Base-by-base conservation (phyloP, 2,797 vertebrate species). In the Catostomus latipinnis region DNA sequence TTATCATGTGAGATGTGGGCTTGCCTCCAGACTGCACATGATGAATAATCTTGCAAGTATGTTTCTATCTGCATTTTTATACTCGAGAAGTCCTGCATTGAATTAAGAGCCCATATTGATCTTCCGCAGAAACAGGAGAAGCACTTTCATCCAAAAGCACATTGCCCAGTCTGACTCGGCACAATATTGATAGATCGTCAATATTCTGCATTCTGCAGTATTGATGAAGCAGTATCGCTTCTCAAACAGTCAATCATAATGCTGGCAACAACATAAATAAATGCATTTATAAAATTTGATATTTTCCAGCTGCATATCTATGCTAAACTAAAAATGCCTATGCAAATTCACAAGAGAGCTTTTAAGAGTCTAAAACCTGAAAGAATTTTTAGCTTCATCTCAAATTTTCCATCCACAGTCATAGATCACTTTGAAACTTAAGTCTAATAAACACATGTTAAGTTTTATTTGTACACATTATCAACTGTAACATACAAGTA, bases 51-150 rank as follows among this genome's bases (percentile, higher is more conserved):
- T 87, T 74, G 82, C 74, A 84, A 81, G 84, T 83, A 81, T 80
- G 84, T 87, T 89, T 86, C 82, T 67, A 16, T 76, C 61, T 88
- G 72, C 71, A 88, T 88, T 84, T 87, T 87, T 85, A 88, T 86
- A 78, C 85, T 83, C 83, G 85, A 74, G 86, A 87, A 88, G 90
- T 90, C 85, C 87, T 90, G 88, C 78, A 89, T 90, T 90, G 85
- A 92, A 92, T 92, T 89, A 90, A 68, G 78, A 83, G 86, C 86
- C 85, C 84, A 70, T 89, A 84, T 88, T 89, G 88, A 88, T 87
- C 87, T 82, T 77, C 72, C 46, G 73, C 81, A 84, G 80, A 80
- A 82, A 83, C 18, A 34, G 45, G 10, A 61, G 0, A 72, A 77
- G 76, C 77, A 86, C 81, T 84, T 86, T 71, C 75, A 65, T 71